Conservation (phyloP, 1,140 invertebrate species). For the Aphelenchoides fujianensis region DNA sequence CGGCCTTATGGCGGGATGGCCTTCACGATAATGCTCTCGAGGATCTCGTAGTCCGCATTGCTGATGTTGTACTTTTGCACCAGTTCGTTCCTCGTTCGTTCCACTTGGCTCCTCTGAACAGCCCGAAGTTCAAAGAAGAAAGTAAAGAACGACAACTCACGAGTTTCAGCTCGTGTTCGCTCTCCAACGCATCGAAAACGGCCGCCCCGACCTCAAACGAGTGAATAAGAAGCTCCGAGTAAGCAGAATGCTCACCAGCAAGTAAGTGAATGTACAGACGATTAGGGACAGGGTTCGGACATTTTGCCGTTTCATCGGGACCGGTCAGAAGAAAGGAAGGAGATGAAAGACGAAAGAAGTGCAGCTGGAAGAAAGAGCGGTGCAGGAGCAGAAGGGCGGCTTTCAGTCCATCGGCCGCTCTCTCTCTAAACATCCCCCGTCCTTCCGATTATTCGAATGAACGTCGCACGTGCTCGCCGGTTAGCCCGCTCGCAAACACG, state of each 20-base stretch:
- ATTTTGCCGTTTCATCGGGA: conserved; percentile 94
- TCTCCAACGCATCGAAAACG: conserved; percentile 96
- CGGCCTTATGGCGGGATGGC: conserved; percentile 94
- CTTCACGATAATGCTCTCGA: conserved; percentile 88
- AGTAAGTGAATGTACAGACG: conserved; percentile 96
- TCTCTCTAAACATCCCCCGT: no score
- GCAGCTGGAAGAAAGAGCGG: no score
- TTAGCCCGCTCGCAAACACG: no score
- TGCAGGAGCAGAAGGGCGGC: no score
- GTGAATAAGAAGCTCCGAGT: no score
- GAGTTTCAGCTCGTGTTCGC: conserved; percentile 84
- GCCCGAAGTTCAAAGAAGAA: neutral
- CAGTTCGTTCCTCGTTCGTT: conserved; percentile 74
- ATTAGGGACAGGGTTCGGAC: conserved; percentile 94
- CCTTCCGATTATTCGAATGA: no score
- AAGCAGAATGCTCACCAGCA: no score
- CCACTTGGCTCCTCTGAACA: conserved; percentile 57
- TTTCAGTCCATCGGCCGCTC: no score
- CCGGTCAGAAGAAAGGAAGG: neutral
- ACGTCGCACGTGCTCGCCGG: no score
- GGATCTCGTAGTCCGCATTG: conserved; percentile 82
- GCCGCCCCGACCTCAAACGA: conserved; percentile 98
- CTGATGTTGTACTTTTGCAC: conserved; percentile 90
- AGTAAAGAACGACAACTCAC: conserved; percentile 67
- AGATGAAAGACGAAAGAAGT: neutral